Percentiles rank a stretch among this genome's conserved stretches.
Conservation (phyloP, 2,888 invertebrate genomes). For the Acanthosoma haemorrhoidale region DNA sequence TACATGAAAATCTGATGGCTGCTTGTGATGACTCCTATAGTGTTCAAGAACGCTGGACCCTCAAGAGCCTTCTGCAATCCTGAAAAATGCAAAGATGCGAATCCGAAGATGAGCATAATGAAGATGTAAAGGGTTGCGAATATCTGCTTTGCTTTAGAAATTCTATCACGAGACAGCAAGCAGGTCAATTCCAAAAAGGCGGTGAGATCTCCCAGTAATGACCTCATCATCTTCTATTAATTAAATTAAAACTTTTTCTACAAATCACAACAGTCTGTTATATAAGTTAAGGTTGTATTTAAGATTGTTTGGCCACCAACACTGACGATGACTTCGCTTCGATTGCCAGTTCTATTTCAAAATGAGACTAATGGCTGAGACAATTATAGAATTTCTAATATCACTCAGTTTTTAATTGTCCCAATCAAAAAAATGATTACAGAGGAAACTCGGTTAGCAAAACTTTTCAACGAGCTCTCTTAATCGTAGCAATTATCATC, state of each 20-base stretch:
- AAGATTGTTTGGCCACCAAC: no score
- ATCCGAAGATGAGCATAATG: neutral
- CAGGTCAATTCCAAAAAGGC: neutral
- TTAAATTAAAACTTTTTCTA: no score
- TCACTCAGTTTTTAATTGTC: neutral
- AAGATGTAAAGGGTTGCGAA: neutral
- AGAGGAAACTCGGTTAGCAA: neutral
- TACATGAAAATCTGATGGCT: neutral
- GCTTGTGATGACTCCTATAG: neutral
- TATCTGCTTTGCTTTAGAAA: neutral
- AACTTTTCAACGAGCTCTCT: no score
- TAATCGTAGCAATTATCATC: no score
- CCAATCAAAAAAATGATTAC: neutral
- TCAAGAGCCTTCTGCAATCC: neutral
- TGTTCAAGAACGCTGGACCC: neutral
- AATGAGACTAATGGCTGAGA: no score
- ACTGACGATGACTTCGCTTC: no score
- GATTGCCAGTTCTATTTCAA: no score
- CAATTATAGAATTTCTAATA: neutral
- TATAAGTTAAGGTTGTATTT: no score
- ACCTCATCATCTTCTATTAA: neutral
- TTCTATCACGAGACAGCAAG: neutral
- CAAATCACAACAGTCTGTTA: no score
- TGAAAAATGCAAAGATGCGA: neutral
- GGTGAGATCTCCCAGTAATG: neutral